Conservation (phyloP, 2,113 vertebrate species). For the Hoplias malabaricus region DNA sequence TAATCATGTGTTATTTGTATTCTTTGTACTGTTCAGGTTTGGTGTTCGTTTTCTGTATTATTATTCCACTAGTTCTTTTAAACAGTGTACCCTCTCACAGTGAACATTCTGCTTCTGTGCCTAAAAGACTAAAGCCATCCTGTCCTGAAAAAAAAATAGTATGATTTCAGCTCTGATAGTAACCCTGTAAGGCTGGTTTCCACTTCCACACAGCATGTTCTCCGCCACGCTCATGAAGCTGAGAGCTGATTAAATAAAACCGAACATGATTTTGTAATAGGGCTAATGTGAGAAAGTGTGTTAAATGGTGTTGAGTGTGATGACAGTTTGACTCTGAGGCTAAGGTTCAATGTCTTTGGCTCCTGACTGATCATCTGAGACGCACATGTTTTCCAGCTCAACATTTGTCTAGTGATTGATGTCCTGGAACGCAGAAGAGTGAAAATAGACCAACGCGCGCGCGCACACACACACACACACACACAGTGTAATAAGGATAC, state of each 20-base stretch:
- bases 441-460: conserved; percentile 9
- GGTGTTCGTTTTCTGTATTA: too few species aligned
- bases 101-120: too few species aligned
- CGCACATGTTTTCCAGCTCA: neutral
- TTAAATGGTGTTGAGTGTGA: neutral
- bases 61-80: too few species aligned
- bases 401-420: conserved; percentile 8
- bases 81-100: too few species aligned
- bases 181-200: neutral
- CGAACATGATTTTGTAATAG: neutral
- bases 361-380: neutral
- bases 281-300: conserved; percentile 1
- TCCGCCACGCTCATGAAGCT: neutral
- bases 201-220: neutral
- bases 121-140: too few species aligned
- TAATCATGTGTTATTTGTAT: too few species aligned
- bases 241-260: neutral
- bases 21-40: too few species aligned
- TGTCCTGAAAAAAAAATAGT: neutral
- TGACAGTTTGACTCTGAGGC: neutral
- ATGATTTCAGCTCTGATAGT: neutral
- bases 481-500: conserved; percentile 21
- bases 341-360: neutral
- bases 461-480: neutral
- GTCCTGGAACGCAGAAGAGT: conserved; percentile 11